A percentile compares a stretch with the other conserved stretches of the same genome.
Evolutionary conservation across 2,888 invertebrate species (phyloP).

Genomic region (Disparrhopalites patrizii): DNA sequence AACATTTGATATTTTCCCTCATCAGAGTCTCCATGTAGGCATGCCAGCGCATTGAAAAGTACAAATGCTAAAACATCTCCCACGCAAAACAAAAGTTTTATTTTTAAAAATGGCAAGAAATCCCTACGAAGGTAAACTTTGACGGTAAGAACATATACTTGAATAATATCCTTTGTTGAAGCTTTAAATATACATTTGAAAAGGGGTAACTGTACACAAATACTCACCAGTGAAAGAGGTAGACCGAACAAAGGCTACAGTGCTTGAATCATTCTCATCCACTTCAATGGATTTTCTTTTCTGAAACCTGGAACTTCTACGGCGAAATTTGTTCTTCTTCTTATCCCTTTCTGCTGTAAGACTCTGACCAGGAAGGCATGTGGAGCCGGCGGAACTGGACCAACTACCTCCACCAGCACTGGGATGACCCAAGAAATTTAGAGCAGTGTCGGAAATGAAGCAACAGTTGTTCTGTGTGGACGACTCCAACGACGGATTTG

Average conservation of each 20-base stretch:
- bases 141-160: no score
- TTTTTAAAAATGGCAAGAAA: no score
- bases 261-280: slow-evolving; percentile 25
- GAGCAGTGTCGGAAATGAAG: slow-evolving; percentile 46
- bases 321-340: slow-evolving; percentile 23
- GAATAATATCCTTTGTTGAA: no score
- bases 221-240: slow-evolving; percentile 36
- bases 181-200: no score
- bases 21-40: neutral
- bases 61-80: neutral
- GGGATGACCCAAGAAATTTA: slow-evolving; percentile 40
- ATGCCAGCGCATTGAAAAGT: neutral
- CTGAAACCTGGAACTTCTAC: slow-evolving; percentile 11
- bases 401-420: slow-evolving; percentile 36
- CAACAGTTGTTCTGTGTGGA: slow-evolving; percentile 25
- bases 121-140: no score
- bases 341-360: slow-evolving; percentile 6
- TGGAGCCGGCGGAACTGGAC: slow-evolving; percentile 33
- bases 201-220: neutral
- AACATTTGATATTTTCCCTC: no score
- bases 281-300: slow-evolving; percentile 34
- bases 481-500: slow-evolving; percentile 11
- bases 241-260: slow-evolving; percentile 23
- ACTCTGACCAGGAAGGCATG: slow-evolving; percentile 19
- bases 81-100: neutral